Base-by-base conservation (phyloP, 2,888 invertebrate genomes). In the Pyrrhosoma nymphula region DNA sequence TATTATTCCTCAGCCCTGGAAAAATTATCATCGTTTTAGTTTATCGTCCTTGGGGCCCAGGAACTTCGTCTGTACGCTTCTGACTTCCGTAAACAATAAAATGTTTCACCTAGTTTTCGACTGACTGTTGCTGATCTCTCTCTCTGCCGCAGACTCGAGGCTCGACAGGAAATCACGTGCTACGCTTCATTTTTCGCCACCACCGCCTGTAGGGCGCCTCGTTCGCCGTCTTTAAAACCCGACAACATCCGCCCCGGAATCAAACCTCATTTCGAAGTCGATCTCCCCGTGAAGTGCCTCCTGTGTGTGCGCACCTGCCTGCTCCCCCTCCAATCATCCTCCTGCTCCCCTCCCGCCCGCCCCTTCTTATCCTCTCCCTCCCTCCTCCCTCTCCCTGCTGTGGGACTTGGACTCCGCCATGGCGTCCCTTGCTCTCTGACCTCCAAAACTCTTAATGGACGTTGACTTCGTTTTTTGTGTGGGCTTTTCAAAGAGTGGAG, bases 241-340 rank as follows among this genome's bases (percentile, higher is more conserved):
- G n/a, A 82, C 82, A 82, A 30, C 82, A 82, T 82, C 82, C 82
- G 30, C 35, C 20, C 82, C 35, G 35, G 82, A 82, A 82, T 82
- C 82, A 82, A 82, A 82, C 82, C 82, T 82, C 82, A 82, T 82
- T 82, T 82, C 82, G 82, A 82, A 82, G 82, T 82, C 82, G 82
- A 82, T 82, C 82, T 35, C 26, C 35, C 35, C 47, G 47, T 47
- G 47, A 47, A 30, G 35, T 12, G 82, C 14, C 82, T 20, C 18
- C 60, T 60, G 60, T 20, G 16, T 23, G 23, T 69, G 82, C 12
- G 82, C 82, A 82, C 82, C 82, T 82, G 82, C 82, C 82, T n/a
- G 10, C 35, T 35, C 14, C 35, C 82, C 82, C 35, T 16, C 3
- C 35, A 0, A 14, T 16, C 82, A 0, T 18, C 82, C 35, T 14